These are phyloP conservation scores for Phallusia fumigata DNA, from an alignment of 23 tunicate species.

Conservation along the genomic window DNA sequence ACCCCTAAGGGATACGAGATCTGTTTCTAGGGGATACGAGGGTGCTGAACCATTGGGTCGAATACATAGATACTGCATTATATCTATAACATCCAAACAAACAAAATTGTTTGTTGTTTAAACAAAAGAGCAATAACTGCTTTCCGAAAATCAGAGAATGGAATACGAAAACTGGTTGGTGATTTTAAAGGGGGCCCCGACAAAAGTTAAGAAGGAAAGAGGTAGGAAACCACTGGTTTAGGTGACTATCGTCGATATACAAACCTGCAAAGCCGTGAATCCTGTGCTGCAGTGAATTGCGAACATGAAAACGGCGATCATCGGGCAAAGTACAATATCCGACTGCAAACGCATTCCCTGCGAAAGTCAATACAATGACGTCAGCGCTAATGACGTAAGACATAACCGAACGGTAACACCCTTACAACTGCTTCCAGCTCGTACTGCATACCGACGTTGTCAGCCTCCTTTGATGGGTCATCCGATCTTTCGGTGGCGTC, in stretches of 20 bases:
- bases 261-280: slow-evolving; percentile 61
- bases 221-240: no score
- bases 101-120: no score
- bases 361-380: not conserved
- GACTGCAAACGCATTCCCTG: slow-evolving; percentile 74
- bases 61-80: no score
- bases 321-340: slow-evolving; percentile 63
- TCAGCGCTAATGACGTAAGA: not conserved
- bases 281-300: slow-evolving; percentile 86
- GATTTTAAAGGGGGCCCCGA: no score
- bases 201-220: no score
- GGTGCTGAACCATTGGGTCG: no score
- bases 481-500: slow-evolving; percentile 6
- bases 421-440: slow-evolving; percentile 37
- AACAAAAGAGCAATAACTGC: no score
- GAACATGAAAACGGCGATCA: slow-evolving; percentile 61
- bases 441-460: slow-evolving; percentile 24
- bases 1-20: no score
- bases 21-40: no score
- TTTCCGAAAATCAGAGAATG: no score
- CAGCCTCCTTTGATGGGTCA: slow-evolving; percentile 53
- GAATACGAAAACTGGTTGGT: no score
- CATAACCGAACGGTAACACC: not conserved
- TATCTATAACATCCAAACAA: no score
- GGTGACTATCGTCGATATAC: not conserved